A percentile compares a stretch with the other conserved stretches of the same genome.
Evolutionary conservation across 1,140 invertebrate species (phyloP).

Genomic region (Teleopsis dalmanni): DNA sequence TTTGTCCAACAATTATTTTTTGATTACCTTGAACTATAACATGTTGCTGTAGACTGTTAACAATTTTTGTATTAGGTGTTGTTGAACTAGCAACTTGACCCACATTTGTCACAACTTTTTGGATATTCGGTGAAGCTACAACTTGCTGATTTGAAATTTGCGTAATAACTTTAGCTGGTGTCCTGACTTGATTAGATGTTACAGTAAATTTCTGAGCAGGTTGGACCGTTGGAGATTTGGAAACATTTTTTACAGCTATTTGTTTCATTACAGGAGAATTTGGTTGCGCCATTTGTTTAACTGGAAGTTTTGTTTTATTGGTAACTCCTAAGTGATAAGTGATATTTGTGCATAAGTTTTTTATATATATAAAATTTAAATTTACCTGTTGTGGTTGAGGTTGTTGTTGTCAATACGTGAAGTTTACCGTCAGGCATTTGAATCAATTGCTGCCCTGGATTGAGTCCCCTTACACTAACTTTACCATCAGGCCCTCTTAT

Average conservation of each 20-base stretch:
- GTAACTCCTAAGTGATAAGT: background rate
- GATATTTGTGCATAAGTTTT: background rate
- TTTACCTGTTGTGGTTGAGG: constrained; percentile 8
- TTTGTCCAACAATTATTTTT: constrained; percentile 35
- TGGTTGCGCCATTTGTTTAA: background rate
- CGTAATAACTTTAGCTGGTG: background rate
- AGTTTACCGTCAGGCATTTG: constrained; percentile 90
- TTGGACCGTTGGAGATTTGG: background rate
- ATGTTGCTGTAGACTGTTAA: constrained; percentile 22
- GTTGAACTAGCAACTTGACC: constrained; percentile 8
- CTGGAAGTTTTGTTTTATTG: background rate
- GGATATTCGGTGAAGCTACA: constrained; percentile 27
- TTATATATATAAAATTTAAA: background rate
- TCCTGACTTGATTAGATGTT: background rate
- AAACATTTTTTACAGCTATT: constrained; percentile 1
- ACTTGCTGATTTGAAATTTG: constrained; percentile 8
- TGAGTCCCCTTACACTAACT: constrained; percentile 80
- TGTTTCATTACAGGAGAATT: constrained; percentile 1
- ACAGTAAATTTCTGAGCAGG: background rate
- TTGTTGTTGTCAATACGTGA: constrained; percentile 65
- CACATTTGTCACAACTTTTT: constrained; percentile 11
- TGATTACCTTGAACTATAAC: constrained; percentile 36
- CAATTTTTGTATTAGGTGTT: constrained; percentile 12
- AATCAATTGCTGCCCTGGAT: constrained; percentile 88
- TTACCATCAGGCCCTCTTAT: constrained; percentile 83